Evolutionary conservation across 2,113 vertebrate genomes (phyloP), one percentile per base, ranked within the genome.

Genomic region (Nothobranchius furzeri): DNA sequence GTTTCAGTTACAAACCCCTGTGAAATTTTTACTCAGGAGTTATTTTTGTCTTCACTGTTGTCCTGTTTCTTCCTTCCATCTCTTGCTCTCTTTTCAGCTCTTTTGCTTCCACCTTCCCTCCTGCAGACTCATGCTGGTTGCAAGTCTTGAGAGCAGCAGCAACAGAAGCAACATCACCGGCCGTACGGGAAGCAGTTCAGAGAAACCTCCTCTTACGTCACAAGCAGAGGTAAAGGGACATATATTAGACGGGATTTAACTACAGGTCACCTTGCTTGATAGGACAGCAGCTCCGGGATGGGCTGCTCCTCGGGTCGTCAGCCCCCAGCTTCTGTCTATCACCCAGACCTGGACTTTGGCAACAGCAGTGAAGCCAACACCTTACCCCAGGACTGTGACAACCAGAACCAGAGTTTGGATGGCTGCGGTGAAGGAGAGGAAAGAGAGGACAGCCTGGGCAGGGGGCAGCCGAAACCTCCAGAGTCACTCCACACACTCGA

Each of bases 291-390:
- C 74, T 80, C 68, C 7, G 54, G 83, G 43, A 93, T 93, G 92
- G 92, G 92, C 76, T 92, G 92, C 82, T 92, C 92, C 40, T 91
- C 92, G 0, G 91, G 91, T 37, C 89, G 92, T 60, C 91, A 92
- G 69, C 85, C 86, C 59, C 89, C 88, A 0, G 84, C 81, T 61
- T 60, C 81, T 0, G 81, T 78, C 11, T 75, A 89, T 61, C 89
- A 91, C 52, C 87, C 85, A 3, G 90, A 93, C 79, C 75, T 89
- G 63, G 90, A 90, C 66, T 79, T 78, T 24, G 72, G 78, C 47
- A 64, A 78, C 87, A 80, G 53, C 89, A 60, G 80, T 75, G 80
- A 69, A 83, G 79, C 62, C 76, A 92, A 48, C 88, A 79, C 7
- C 75, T 91, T 48, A 80, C 88, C 83, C 86, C 93, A 59, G 85